Evolutionary conservation across 2,888 invertebrate genomes (phyloP).

Genomic region (Calameuta idolon): DNA sequence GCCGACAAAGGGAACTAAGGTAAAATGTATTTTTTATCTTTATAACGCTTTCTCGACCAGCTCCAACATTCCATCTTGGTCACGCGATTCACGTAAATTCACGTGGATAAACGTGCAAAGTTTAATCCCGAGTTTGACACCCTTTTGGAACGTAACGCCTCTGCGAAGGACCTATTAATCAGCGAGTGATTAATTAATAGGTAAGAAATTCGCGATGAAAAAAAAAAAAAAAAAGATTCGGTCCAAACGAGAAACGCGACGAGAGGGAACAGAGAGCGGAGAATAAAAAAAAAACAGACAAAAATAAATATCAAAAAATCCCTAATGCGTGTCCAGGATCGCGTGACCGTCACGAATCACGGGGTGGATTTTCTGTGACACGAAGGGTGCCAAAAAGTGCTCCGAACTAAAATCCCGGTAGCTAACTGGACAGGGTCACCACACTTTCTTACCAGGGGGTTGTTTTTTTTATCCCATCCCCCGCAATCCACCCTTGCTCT

Average conservation of each 20-base stretch:
- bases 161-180: not conserved
- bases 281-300: too few species aligned
- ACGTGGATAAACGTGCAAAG: not conserved
- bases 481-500: not conserved
- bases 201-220: not conserved
- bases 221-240: not conserved
- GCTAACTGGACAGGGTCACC: not conserved
- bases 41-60: not conserved
- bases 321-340: not conserved
- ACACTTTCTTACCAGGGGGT: not conserved
- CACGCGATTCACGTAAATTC: not conserved
- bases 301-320: not conserved
- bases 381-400: not conserved
- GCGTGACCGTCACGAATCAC: not conserved
- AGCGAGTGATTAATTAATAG: not conserved
- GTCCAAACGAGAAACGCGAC: not conserved
- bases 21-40: not conserved
- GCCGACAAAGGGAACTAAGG: not conserved
- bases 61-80: not conserved
- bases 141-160: not conserved
- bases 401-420: not conserved
- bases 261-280: not conserved
- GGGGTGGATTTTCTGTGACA: not conserved
- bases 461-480: not conserved
- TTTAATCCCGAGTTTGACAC: not conserved